Percentiles rank a stretch among this genome's conserved stretches.
These are phyloP conservation scores for Gadus chalcogrammus DNA, from an alignment of 2,113 vertebrate genomes.

Conservation along the genomic window DNA sequence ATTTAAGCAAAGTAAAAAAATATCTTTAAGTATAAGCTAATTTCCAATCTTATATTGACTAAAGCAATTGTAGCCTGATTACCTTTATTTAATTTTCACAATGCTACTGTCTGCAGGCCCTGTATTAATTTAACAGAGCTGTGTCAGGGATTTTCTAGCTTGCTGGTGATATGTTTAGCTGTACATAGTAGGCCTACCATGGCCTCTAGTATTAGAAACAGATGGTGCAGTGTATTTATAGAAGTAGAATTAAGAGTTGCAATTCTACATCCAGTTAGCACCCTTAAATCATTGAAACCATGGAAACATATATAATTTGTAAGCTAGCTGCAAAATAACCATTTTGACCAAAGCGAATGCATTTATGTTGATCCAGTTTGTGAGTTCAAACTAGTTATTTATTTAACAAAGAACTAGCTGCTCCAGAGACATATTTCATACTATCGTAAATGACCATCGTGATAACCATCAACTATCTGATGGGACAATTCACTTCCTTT, in stretches of 20 bases:
- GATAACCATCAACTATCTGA: too few species aligned
- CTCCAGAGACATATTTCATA: too few species aligned
- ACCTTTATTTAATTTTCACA: neutral
- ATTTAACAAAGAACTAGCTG: too few species aligned
- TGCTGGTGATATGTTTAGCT: slow-evolving; percentile 42
- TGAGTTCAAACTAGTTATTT: too few species aligned
- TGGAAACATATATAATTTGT: neutral
- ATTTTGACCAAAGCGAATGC: too few species aligned
- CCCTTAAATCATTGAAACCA: neutral
- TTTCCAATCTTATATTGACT: too few species aligned
- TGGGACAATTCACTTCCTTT: too few species aligned
- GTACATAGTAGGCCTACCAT: slow-evolving; percentile 12
- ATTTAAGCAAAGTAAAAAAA: too few species aligned
- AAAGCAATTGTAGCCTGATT: too few species aligned
- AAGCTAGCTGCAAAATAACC: neutral
- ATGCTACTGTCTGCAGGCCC: neutral
- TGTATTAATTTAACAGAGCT: neutral
- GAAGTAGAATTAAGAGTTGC: slow-evolving; percentile 34
- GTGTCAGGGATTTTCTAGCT: neutral
- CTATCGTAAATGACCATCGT: too few species aligned
- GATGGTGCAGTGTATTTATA: slow-evolving; percentile 61
- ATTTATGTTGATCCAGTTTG: too few species aligned
- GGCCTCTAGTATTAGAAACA: slow-evolving; percentile 51
- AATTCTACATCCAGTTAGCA: neutral
- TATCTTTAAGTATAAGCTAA: too few species aligned